phyloP scores from a whole-genome alignment of 2,888 invertebrate genomes.

The Ectropis crepuscularia region DNA sequence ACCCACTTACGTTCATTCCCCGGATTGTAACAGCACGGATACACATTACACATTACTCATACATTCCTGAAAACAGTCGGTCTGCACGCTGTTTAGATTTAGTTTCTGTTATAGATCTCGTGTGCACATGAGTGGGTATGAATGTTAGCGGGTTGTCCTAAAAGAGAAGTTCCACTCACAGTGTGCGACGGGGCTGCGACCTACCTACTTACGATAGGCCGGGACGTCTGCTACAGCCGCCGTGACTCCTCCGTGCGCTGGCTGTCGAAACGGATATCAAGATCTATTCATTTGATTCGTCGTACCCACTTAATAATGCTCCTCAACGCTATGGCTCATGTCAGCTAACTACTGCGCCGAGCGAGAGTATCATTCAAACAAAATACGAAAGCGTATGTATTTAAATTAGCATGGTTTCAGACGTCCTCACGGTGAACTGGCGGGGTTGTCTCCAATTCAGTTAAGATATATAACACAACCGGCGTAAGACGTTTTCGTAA shows the following conservation, averaged over 20 bases:
- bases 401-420: too few relatives aligned
- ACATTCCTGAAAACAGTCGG: not conserved
- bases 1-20: not conserved
- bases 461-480: not conserved
- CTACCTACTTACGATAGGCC: slow-evolving; percentile 41
- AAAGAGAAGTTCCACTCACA: slow-evolving; percentile 14
- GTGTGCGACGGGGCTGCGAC: slow-evolving; percentile 18
- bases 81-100: too few relatives aligned
- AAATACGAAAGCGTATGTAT: too few relatives aligned
- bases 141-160: not conserved
- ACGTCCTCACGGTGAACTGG: too few relatives aligned
- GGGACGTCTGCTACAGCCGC: slow-evolving; percentile 6
- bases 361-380: too few relatives aligned
- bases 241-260: slow-evolving; percentile 32
- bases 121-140: not conserved
- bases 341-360: not conserved
- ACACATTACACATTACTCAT: too few relatives aligned
- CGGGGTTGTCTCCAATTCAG: too few relatives aligned
- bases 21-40: too few relatives aligned
- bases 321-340: slow-evolving; percentile 14
- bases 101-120: too few relatives aligned
- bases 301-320: slow-evolving; percentile 6
- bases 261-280: slow-evolving; percentile 61
- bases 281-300: slow-evolving; percentile 55
- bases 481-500: not conserved